Evolutionary conservation across 2,113 vertebrate species (phyloP), one percentile per base, ranked within the genome.

Genomic region (Pungitius pungitius): DNA sequence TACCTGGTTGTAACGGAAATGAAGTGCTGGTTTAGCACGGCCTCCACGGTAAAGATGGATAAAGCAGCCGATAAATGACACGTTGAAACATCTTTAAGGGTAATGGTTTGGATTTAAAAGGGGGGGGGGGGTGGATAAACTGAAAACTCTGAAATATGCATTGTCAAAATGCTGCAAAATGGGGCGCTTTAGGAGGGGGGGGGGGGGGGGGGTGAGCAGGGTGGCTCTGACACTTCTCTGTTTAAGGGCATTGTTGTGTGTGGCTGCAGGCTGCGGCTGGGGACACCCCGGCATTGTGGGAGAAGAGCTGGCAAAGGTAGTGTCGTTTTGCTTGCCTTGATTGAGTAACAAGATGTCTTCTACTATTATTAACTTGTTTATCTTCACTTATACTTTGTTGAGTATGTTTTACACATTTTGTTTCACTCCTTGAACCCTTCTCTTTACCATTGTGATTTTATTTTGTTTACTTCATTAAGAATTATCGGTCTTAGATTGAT

Each of bases 171-270:
- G 52, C 37, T 66, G 58, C 17, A 66, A 20, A 73, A 75, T 77
- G 79, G 77, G 79, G 47, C 40, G 49, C 33, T 49, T 9, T 40
- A 27, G 30, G 57, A 52, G 35, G 71, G 52, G 76, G 49, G 40
- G 57, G 56, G 35, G 71, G 52, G 76, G 49, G 69, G 22, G 62
- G 57, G 72, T 77, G 76, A 78, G 59, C 1, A 12, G 74, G 80
- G 83, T 71, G 82, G 67, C 89, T 92, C 82, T 91, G 87, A 91
- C 84, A 87, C 91, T 91, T 90, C 73, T 91, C 90, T 92, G 89
- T 92, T 91, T 90, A 91, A 90, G 91, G 87, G 69, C 87, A 83
- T 90, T 90, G 89, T 91, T 92, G 84, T 90, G 90, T 90, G 91
- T 85, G 89, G 91, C 89, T 90, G 82, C 90, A 88, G 90, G 91